These are phyloP conservation scores for Acronicta alni DNA, from an alignment of 2,888 invertebrate species.

Conservation along the genomic window DNA sequence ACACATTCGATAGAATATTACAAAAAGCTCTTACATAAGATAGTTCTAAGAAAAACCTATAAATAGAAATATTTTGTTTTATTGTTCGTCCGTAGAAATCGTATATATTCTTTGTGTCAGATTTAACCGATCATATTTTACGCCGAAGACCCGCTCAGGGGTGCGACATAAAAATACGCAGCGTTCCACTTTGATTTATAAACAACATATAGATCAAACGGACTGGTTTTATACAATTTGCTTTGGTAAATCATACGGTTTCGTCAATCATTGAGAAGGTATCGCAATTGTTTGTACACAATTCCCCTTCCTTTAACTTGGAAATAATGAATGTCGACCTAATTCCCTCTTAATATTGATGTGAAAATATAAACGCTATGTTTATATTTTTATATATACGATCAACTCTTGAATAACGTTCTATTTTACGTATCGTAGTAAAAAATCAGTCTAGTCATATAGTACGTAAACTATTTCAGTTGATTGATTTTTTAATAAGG, in stretches of 20 bases:
- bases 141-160: slow-evolving; percentile 61
- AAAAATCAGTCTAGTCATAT: no score
- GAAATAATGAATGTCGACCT: not conserved
- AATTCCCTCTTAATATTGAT: not conserved
- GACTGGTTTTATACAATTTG: slow-evolving; percentile 63
- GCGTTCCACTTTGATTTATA: slow-evolving; percentile 70
- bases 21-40: slow-evolving; percentile 36
- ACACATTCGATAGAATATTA: slow-evolving; percentile 12
- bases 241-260: slow-evolving; percentile 58
- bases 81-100: slow-evolving; percentile 63
- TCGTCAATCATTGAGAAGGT: slow-evolving; percentile 29
- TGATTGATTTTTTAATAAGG: no score
- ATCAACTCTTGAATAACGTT: no score
- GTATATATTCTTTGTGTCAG: slow-evolving; percentile 69
- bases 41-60: slow-evolving; percentile 29
- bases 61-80: slow-evolving; percentile 64
- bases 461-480: no score
- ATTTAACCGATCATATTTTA: slow-evolving; percentile 75
- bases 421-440: no score
- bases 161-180: slow-evolving; percentile 71
- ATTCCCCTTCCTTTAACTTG: slow-evolving; percentile 1
- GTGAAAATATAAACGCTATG: no score
- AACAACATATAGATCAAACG: slow-evolving; percentile 66
- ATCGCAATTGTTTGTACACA: slow-evolving; percentile 7
- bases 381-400: no score